Evolutionary conservation across 2,888 invertebrate genomes (phyloP), one percentile per base, ranked within the genome.

Genomic region (Aproaerema taeniolella): DNA sequence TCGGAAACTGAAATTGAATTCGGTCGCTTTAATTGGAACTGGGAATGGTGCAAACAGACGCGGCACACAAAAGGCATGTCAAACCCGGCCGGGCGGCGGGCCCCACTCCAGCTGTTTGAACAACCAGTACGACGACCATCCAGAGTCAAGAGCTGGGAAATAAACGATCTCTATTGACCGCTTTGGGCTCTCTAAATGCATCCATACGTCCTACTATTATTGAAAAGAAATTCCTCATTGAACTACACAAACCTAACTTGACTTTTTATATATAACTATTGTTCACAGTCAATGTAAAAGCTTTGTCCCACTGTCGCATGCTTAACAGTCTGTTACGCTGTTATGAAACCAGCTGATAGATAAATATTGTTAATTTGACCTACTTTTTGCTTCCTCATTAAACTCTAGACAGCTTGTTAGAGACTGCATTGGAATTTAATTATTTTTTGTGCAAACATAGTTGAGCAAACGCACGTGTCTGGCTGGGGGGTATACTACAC

Each of bases 401-500:
- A 31, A 31, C 14, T 24, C 8, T 31, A 10, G 15, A 41, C 31
- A 26, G 33, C 34, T 38, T 12, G 32, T 37, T 37, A 41, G 32
- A 26, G 20, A 17, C 29, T 36, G 34, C 34, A 36, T 35, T 36
- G 39, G 42, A 31, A 32, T 39, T 37, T 30, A 39, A 37, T 40
- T 40, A 40, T 58, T 53, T 55, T 58, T 53, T 66, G 58, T 60
- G 63, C 68, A 66, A 71, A 64, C 59, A 62, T 24, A 20, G 50
- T 50, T 53, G 49, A 43, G 43, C 47, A 53, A 57, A 57, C 59
- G 52, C 68, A 69, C 61, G 65, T 67, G 68, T 52, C 53, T 49
- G 59, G 39, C 49, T 39, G 55, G 67, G 68, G 68, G 69, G 66
- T 63, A 63, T 55, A 53, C n/a, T n/a, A n/a, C n/a, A n/a, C n/a